These are phyloP conservation scores for Oncopodura yosiiana DNA, from an alignment of 1,140 invertebrate genomes.

Conservation along the genomic window DNA sequence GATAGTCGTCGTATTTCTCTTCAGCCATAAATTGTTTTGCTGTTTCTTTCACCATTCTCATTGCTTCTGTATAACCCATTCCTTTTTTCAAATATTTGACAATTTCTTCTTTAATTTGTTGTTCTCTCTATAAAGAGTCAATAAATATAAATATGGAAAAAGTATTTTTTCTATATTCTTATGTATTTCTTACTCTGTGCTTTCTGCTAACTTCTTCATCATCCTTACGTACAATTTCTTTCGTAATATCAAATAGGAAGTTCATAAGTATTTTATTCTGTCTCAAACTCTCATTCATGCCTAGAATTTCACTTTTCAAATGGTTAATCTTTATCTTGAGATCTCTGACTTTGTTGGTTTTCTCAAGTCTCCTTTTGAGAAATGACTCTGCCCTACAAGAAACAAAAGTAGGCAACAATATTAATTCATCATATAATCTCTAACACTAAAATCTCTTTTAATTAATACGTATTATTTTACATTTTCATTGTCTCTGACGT, in stretches of 20 bases:
- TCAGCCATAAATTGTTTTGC: slow-evolving; percentile 10
- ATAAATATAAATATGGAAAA: not conserved
- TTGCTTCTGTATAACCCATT: slow-evolving; percentile 23
- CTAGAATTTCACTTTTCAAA: slow-evolving; percentile 27
- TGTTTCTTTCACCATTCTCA: slow-evolving; percentile 5
- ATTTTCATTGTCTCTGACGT: not conserved
- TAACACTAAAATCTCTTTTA: no score
- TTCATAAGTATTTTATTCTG: slow-evolving; percentile 29
- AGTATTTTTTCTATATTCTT: not conserved
- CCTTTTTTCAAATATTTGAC: slow-evolving; percentile 24
- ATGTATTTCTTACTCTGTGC: slow-evolving; percentile 12
- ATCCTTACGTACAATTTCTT: slow-evolving; percentile 28
- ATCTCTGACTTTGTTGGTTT: slow-evolving; percentile 13
- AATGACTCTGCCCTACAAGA: slow-evolving; percentile 16
- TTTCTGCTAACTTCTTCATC: slow-evolving; percentile 23
- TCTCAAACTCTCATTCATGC: slow-evolving; percentile 24
- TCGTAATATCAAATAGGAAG: slow-evolving; percentile 28
- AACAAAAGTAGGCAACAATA: not conserved
- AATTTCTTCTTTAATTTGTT: slow-evolving; percentile 33
- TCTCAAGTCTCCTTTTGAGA: slow-evolving; percentile 24
- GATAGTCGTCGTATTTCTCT: not conserved
- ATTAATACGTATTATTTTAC: not conserved
- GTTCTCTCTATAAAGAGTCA: slow-evolving; percentile 10
- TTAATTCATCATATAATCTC: slow-evolving; percentile 6
- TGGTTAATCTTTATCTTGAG: slow-evolving; percentile 27